These are phyloP conservation scores for Nezara viridula DNA, from an alignment of 2,888 invertebrate genomes.

Conservation along the genomic window DNA sequence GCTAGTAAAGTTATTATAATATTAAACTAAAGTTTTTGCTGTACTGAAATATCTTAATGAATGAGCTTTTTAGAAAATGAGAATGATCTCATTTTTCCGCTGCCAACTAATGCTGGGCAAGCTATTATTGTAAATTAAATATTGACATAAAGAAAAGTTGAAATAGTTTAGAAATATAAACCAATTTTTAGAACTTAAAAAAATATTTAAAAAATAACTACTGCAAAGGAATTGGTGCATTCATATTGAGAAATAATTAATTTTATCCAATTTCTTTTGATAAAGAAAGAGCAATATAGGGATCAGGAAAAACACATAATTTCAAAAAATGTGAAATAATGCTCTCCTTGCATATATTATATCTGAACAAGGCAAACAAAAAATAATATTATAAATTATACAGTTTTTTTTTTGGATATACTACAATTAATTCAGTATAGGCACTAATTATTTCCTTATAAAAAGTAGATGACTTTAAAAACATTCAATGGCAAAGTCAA, in stretches of 20 bases:
- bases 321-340: too few species aligned
- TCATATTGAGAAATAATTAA: neutral
- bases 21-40: too few species aligned
- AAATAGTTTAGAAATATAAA: too few species aligned
- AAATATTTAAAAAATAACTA: too few species aligned
- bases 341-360: neutral
- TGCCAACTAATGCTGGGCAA: too few species aligned
- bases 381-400: neutral
- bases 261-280: neutral
- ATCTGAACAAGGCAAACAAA: neutral
- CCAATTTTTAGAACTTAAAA: too few species aligned
- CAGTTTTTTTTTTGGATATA: neutral
- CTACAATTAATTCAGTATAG: slow-evolving; percentile 30
- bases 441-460: neutral
- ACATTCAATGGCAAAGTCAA: slow-evolving; percentile 2
- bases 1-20: too few species aligned
- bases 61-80: too few species aligned
- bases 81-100: too few species aligned
- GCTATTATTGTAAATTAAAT: too few species aligned
- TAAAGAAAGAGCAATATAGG: neutral
- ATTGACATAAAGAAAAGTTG: too few species aligned
- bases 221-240: neutral
- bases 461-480: neutral
- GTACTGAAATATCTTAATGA: too few species aligned
- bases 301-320: neutral